A percentile compares a stretch with the other conserved stretches of the same genome.
Conservation (phyloP, 1,140 invertebrate genomes). For the Drepana arcuata region DNA sequence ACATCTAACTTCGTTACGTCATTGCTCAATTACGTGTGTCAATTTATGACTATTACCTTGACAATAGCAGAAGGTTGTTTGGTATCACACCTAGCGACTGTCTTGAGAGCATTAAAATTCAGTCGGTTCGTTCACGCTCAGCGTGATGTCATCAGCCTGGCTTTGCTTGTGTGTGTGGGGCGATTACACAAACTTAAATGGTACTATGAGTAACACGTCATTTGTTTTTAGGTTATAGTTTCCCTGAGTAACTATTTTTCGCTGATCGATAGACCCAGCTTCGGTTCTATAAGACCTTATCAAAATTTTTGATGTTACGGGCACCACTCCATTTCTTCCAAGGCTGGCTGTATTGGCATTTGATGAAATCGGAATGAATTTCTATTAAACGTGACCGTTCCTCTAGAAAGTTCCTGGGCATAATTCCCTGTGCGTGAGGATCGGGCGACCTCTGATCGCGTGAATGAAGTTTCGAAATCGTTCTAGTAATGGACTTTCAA, state of each 20-base stretch:
- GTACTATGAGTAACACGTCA: constrained; percentile 49
- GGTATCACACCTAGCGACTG: constrained; percentile 18
- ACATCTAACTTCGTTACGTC: no score
- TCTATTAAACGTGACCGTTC: no score
- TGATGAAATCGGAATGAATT: no score
- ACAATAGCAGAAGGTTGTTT: constrained; percentile 13
- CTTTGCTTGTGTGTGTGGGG: constrained; percentile 36
- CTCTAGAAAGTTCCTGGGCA: no score
- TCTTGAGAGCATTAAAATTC: constrained; percentile 51
- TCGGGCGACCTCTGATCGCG: no score
- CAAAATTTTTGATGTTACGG: no score
- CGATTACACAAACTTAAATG: constrained; percentile 19
- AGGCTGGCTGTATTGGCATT: no score
- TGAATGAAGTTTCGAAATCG: no score
- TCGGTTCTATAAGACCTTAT: no score
- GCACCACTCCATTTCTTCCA: no score
- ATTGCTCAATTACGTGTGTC: no score
- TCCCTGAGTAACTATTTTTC: constrained; percentile 6
- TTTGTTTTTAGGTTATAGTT: constrained; percentile 35
- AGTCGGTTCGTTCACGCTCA: constrained; percentile 22
- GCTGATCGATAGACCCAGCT: background rate
- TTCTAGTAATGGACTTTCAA: constrained; percentile 31
- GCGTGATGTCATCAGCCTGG: constrained; percentile 53
- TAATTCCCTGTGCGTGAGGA: no score
- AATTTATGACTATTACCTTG: constrained; percentile 4